Conservation (phyloP, 2,888 invertebrate genomes). For the Lepidocyrtinus sp. region DNA sequence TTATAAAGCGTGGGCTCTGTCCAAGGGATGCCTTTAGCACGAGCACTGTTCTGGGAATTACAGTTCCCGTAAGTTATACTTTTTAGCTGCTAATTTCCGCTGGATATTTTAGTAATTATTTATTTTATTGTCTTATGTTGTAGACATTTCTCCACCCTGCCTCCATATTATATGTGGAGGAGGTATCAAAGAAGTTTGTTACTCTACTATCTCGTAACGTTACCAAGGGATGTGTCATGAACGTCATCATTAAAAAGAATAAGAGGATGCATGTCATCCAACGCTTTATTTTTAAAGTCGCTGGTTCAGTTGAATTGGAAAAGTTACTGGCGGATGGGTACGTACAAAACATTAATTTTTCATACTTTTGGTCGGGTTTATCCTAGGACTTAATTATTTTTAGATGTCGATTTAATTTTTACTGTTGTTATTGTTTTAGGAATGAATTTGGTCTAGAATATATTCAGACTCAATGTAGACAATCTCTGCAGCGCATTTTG, state of each 20-base stretch:
- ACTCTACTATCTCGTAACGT: constrained; percentile 22
- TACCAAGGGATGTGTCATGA: constrained; percentile 36
- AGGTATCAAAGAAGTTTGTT: constrained; percentile 34
- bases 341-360: too few species aligned
- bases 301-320: constrained; percentile 28
- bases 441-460: constrained; percentile 22
- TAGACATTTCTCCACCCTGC: constrained; percentile 43
- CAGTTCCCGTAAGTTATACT: constrained; percentile 40
- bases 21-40: constrained; percentile 77
- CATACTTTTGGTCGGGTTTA: too few species aligned
- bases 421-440: not conserved
- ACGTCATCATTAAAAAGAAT: constrained; percentile 47
- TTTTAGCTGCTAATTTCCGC: not conserved
- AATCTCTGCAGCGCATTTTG: constrained; percentile 17
- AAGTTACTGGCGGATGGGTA: too few species aligned
- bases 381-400: too few species aligned
- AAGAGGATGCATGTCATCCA: constrained; percentile 44
- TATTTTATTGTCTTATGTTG: not conserved
- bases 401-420: not conserved
- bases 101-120: not conserved
- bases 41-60: constrained; percentile 11
- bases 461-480: not conserved
- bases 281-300: constrained; percentile 32
- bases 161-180: constrained; percentile 40
- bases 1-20: constrained; percentile 78